Base-by-base conservation (phyloP, 2,888 invertebrate genomes). In the Andrena flavipes region DNA sequence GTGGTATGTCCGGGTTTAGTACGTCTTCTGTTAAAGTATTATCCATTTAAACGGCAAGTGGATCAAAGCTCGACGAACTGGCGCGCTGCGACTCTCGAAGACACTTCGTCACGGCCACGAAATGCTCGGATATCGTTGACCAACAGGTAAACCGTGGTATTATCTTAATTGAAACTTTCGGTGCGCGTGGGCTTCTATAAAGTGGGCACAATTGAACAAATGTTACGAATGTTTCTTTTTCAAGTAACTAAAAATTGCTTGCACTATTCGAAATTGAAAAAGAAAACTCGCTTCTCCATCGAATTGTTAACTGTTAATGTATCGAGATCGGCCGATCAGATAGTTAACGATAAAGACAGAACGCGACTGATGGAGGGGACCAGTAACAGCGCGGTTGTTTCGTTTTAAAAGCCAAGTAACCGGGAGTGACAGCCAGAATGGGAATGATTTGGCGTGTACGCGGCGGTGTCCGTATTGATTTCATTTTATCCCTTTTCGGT, bases 1-100 rank as follows among this genome's bases (percentile, higher is more conserved):
- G 8, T 2, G 2, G 67, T 29, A 20, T 2, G 23, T 56, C 54
- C 33, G 8, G 42, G 13, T 33, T 70, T 16, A 7, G 33, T 75
- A 64, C 49, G 29, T 71, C 76, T 76, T 80, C 72, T 62, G 73
- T 80, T 65, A 54, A 69, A 71, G 69, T 35, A 74, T 82, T 84
- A 78, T 82, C 78, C 65, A 62, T 77, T 68, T 60, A 79, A 35
- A 54, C 51, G 59, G 16, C 73, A 67, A 69, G 65, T 71, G 70
- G 70, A 70, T 72, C 64, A 75, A 65, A 77, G 79, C 76, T 71
- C 62, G n/a, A 65, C 59, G 48, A 29, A 48, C 68, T 75, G 33
- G 59, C 63, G 51, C 54, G 59, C 59, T 30, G 13, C 10, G 42
- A 72, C 67, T 64, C 70, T 71, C 63, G 4, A 62, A 62, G 56